Evolutionary conservation across 2,888 invertebrate genomes (phyloP), one percentile per base, ranked within the genome.

Genomic region (Tryphoninae sp.): DNA sequence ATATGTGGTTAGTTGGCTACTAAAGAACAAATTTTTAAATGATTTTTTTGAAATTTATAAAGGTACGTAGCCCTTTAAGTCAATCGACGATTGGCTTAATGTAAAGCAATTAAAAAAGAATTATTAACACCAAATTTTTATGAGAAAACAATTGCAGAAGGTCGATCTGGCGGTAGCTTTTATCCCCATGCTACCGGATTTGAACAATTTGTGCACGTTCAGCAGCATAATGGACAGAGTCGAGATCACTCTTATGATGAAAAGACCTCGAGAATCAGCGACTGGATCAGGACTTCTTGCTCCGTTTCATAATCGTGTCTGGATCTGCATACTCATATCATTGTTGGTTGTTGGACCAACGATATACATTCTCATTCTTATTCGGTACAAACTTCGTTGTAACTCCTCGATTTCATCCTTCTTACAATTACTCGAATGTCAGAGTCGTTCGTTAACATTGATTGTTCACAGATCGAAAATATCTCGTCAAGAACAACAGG

Each of bases 131-230:
- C 26, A 26, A 26, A 26, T 26, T 26, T 26, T 2, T 26, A 26
- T 26, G 3, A 26, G 2, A 26, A 26, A 26, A 26, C 3, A 26
- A 51, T 78, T 89, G 40, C 88, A 96, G 97, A 92, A 94, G 91
- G 96, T 94, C n/a, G 96, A 97, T 87, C 91, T 97, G 91, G 96
- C 95, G 0, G 96, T 96, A 0, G 96, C 96, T 0, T 97, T 97
- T 89, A 90, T 97, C 78, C 97, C 97, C 0, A 93, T 94, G 13
- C 88, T 96, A 9, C 92, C 94, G 8, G 93, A 94, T 80, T 93
- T 94, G 65, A 90, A 92, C n/a, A 90, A 92, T 78, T 92, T 95
- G 3, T 88, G 87, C 55, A 61, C 84, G 0, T 97, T 95, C 91
- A 94, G 95, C 0, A 93, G 93, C 3, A 93, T 94, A 49, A 90